Percentiles rank a stretch among this genome's conserved stretches.
Evolutionary conservation across 2,113 vertebrate genomes (phyloP).

Genomic region (Cepphus grylle): DNA sequence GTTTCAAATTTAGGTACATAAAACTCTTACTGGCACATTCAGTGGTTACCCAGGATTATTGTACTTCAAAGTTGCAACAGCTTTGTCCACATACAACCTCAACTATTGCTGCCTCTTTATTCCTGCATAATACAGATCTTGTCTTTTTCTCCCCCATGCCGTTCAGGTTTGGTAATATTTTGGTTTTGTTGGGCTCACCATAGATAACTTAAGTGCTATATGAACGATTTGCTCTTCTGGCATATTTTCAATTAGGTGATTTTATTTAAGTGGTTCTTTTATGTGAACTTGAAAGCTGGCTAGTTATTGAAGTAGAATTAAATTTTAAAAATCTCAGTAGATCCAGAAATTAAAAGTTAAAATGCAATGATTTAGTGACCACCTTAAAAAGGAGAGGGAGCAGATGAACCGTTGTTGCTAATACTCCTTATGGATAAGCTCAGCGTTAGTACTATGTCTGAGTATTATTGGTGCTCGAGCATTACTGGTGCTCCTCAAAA

Average conservation of each 20-base stretch:
- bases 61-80: background rate
- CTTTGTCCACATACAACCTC: background rate
- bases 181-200: background rate
- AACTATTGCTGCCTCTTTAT: background rate
- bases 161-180: background rate
- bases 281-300: background rate
- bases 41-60: background rate
- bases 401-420: background rate
- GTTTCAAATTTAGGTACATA: background rate
- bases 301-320: background rate
- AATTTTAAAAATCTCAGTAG: background rate
- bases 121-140: background rate
- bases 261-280: background rate
- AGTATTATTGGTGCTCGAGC: background rate
- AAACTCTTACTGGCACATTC: background rate
- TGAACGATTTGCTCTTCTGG: background rate
- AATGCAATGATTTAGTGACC: background rate
- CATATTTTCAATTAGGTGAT: background rate
- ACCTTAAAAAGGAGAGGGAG: background rate
- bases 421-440: background rate
- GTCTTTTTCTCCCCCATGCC: background rate
- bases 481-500: background rate
- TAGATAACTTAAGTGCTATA: background rate
- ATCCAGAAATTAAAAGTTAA: background rate
- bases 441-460: background rate